Evolutionary conservation across 2,888 invertebrate genomes (phyloP).

Genomic region (Hemaris fuciformis): DNA sequence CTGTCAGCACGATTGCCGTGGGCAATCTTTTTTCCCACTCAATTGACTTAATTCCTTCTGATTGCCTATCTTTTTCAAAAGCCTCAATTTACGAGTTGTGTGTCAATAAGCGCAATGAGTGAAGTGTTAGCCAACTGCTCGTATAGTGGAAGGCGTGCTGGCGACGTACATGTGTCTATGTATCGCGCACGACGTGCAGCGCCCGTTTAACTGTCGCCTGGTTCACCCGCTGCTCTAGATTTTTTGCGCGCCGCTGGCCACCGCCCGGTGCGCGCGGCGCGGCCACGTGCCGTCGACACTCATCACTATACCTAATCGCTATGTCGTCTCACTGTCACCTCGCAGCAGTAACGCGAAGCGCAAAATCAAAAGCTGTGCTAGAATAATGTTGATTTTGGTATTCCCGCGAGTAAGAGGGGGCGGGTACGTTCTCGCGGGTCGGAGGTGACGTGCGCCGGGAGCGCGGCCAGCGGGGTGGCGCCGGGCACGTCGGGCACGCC

Average conservation of each 20-base stretch:
- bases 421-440: not conserved
- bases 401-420: not conserved
- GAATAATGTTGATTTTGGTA: not conserved
- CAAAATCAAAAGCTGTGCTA: not conserved
- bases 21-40: no score
- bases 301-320: not conserved
- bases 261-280: not conserved
- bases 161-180: not conserved
- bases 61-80: not conserved
- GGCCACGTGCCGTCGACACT: not conserved
- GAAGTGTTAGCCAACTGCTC: not conserved
- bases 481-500: not conserved
- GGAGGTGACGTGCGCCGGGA: not conserved
- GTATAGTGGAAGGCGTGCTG: not conserved
- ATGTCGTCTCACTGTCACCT: no score
- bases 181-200: not conserved
- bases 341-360: no score
- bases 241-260: constrained; percentile 10
- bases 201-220: constrained; percentile 14
- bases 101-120: no score
- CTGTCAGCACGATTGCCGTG: no score
- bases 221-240: constrained; percentile 15
- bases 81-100: not conserved
- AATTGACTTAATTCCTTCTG: no score
- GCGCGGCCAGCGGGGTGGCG: not conserved